phyloP scores from a whole-genome alignment of 2,113 vertebrate species.

The Proteles cristata region DNA sequence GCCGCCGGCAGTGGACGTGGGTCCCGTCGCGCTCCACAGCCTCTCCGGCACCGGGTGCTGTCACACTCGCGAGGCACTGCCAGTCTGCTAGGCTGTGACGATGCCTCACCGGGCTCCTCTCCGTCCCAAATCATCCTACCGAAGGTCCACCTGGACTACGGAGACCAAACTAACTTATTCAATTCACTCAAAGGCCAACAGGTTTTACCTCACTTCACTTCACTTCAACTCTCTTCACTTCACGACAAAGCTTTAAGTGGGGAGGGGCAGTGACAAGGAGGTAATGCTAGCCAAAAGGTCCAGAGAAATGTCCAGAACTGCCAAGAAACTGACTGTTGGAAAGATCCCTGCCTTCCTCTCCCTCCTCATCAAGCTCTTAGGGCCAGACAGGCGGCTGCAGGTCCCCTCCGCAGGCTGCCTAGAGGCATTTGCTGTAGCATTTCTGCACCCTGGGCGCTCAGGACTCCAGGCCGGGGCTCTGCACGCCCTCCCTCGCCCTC shows the following conservation, averaged over 20 bases:
- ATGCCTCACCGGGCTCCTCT: neutral
- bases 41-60: neutral
- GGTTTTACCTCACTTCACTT: neutral
- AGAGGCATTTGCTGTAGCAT: neutral
- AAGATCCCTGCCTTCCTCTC: neutral
- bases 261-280: neutral
- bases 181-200: neutral
- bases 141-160: neutral
- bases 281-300: neutral
- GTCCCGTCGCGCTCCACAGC: neutral
- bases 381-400: neutral
- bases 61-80: neutral
- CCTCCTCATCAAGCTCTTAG: neutral
- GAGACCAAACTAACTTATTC: neutral
- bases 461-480: neutral
- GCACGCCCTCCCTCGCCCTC: neutral
- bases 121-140: neutral
- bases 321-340: neutral
- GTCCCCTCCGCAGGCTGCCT: neutral
- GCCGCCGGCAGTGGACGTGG: fast-evolving
- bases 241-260: neutral
- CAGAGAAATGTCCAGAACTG: neutral
- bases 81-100: neutral
- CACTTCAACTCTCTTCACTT: neutral
- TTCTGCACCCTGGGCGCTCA: neutral